Evolutionary conservation across 2,113 vertebrate species (phyloP), one percentile per base, ranked within the genome.

Genomic region (Coptodon rendalli): DNA sequence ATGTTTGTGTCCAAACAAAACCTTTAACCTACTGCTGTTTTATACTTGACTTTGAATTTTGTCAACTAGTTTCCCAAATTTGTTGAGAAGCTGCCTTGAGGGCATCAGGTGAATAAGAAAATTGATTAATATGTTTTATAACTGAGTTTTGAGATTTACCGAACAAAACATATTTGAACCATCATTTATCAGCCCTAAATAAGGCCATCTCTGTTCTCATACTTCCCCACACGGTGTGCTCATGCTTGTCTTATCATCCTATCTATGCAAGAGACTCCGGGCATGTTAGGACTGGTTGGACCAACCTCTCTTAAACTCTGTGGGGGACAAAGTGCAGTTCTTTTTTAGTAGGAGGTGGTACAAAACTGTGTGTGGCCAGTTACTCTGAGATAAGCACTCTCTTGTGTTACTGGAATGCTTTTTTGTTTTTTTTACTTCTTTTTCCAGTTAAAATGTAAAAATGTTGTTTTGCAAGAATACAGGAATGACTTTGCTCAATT

Each of bases 211-310:
- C 38, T 6, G 38, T 38, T 81, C 68, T 56, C 54, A 24, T 19
- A 79, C 31, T 0, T 38, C 38, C 48, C 73, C 3, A 24, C 40
- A 80, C 27, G 9, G n/a, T 59, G 40, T 48, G 61, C 5, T 71
- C 9, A 38, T 38, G 40, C 54, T 90, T 6, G 38, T 3, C 63
- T 12, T 52, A 43, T 85, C 54, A 66, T 31, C 17, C 31, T n/a
- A 6, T 82, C 53, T 63, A 11, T 89, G 66, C 81, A 50, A 52
- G 68, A 81, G 87, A 82, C 43, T 63, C 10, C 24, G 66, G 52
- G 85, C 90, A 91, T 22, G 89, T 92, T 84, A 24, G 52, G n/a
- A 59, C 85, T 73, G 27, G 53, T 86, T 36, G 56, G 61, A 48
- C 14, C 19, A 57, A 86, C 48, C 34, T 0, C 38, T 52, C 6